A percentile compares a stretch with the other conserved stretches of the same genome.
Evolutionary conservation across 1,140 invertebrate species (phyloP).

Genomic region (Pseudomyrmex dendroicus): DNA sequence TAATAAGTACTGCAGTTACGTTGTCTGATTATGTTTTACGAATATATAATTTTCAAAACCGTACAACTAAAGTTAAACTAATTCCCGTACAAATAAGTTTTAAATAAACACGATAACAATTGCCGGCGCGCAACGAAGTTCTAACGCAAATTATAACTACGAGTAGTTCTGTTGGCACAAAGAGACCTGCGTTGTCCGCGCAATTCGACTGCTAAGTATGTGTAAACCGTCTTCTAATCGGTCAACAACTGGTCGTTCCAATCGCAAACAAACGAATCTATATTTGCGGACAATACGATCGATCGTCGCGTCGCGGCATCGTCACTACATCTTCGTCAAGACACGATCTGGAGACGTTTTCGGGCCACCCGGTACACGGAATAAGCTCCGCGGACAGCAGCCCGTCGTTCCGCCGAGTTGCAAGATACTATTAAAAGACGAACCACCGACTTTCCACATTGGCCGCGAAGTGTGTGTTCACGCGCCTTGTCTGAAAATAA

Average conservation of each 20-base stretch:
- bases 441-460: conserved; percentile 76
- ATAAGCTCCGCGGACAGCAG: conserved; percentile 46
- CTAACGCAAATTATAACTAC: conserved; percentile 7
- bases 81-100: conserved; percentile 13
- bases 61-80: not conserved
- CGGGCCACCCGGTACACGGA: conserved; percentile 61
- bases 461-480: conserved; percentile 75
- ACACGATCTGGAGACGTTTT: conserved; percentile 11
- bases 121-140: not conserved
- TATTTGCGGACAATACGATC: conserved; percentile 20
- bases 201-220: not conserved
- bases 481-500: conserved; percentile 78
- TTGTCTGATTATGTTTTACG: not conserved
- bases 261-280: conserved; percentile 41
- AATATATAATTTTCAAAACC: not conserved
- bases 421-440: conserved; percentile 79
- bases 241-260: not conserved
- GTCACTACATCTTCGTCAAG: conserved; percentile 13
- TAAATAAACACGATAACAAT: not conserved
- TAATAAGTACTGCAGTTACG: too few relatives aligned
- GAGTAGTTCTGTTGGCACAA: conserved; percentile 9
- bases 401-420: conserved; percentile 67
- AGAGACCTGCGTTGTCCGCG: not conserved
- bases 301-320: not conserved
- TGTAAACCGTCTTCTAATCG: conserved; percentile 13